A percentile compares a stretch with the other conserved stretches of the same genome.
phyloP scores from a whole-genome alignment of 2,113 vertebrate species.

The Corythornis cristatus region DNA sequence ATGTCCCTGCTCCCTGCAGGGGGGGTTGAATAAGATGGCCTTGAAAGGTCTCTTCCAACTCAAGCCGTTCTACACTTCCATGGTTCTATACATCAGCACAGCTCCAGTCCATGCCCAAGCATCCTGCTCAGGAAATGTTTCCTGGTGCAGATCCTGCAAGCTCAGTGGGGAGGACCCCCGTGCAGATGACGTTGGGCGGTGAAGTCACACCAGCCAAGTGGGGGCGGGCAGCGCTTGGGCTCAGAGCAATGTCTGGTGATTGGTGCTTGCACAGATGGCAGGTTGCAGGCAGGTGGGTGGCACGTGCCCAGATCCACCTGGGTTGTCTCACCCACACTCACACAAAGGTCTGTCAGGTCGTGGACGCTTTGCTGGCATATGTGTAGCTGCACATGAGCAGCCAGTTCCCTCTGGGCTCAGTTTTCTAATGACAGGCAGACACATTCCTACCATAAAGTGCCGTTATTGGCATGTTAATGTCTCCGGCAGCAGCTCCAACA shows the following conservation, averaged over 20 bases:
- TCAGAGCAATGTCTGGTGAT: not conserved
- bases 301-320: not conserved
- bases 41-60: not conserved
- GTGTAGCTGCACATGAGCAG: not conserved
- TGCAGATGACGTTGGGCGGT: fast-evolving
- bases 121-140: not conserved
- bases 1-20: not conserved
- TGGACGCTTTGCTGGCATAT: not conserved
- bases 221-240: not conserved
- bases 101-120: fast-evolving
- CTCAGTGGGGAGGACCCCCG: not conserved
- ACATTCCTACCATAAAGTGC: not conserved
- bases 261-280: not conserved
- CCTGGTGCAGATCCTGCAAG: not conserved
- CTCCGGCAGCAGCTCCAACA: not conserved
- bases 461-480: not conserved
- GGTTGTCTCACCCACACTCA: not conserved
- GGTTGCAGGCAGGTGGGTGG: not conserved
- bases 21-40: not conserved
- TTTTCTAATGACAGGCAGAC: not conserved
- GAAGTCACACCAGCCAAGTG: fast-evolving
- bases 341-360: not conserved
- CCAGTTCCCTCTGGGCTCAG: not conserved
- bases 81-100: not conserved
- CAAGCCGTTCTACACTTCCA: not conserved